Evolutionary conservation across 2,797 vertebrate genomes (phyloP).

Genomic region (Pseudochirops cupreus): DNA sequence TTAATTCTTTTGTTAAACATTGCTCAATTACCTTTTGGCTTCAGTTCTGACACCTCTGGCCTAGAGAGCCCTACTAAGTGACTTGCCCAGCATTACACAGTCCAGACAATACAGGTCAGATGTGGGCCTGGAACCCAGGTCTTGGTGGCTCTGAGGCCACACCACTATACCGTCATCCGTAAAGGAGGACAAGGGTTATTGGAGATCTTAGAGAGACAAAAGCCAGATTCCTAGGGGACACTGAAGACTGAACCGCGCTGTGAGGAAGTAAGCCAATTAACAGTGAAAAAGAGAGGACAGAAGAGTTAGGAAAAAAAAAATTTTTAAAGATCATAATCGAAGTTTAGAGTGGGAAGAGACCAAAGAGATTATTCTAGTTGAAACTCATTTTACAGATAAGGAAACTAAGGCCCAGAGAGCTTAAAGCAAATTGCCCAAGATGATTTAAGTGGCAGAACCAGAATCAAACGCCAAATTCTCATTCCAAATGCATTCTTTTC

Average conservation of each 20-base stretch:
- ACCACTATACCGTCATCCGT: neutral
- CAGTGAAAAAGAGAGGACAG: neutral
- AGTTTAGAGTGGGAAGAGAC: neutral
- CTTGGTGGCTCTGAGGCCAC: neutral
- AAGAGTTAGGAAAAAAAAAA: neutral
- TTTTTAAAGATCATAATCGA: neutral
- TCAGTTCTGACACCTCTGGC: neutral
- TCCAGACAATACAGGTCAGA: too few species aligned
- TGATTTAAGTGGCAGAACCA: neutral
- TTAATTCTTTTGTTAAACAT: neutral
- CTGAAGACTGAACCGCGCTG: neutral
- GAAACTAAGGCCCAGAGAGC: neutral
- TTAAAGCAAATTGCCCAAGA: neutral
- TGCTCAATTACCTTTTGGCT: neutral
- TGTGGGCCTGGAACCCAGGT: neutral
- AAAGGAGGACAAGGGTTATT: neutral
- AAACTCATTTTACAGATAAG: neutral
- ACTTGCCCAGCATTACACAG: neutral
- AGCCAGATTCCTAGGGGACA: neutral
- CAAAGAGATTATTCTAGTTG: neutral
- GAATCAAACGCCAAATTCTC: neutral
- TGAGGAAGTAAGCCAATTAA: neutral
- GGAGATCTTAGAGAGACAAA: neutral
- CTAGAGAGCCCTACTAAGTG: neutral
- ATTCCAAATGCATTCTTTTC: neutral